phyloP scores from a whole-genome alignment of 1,140 invertebrate genomes.

The Ganaspis sp. region DNA sequence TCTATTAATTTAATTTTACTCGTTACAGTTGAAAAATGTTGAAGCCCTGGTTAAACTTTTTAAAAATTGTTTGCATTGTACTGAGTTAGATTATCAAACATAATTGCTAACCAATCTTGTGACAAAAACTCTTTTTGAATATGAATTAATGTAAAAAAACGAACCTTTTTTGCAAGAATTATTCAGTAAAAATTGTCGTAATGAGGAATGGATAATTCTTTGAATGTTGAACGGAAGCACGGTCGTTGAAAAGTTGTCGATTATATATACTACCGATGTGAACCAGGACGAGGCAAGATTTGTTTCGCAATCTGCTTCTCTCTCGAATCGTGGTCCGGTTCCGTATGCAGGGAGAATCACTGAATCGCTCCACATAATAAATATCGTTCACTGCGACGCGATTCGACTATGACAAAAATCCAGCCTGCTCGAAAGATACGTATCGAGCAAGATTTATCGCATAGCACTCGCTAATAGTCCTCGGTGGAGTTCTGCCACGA shows the following conservation, averaged over 20 bases:
- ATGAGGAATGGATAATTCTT: neutral
- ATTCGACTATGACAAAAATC: constrained; percentile 16
- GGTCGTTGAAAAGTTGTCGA: neutral
- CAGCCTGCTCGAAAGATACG: constrained; percentile 12
- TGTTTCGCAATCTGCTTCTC: constrained; percentile 11
- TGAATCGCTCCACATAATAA: constrained; percentile 20
- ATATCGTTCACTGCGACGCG: constrained; percentile 4
- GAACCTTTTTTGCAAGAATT: no score
- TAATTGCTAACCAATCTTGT: no score
- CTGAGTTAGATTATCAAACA: no score
- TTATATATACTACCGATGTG: neutral
- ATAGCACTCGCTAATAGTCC: constrained; percentile 7
- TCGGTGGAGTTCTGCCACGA: neutral
- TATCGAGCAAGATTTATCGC: constrained; percentile 21
- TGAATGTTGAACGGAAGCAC: neutral
- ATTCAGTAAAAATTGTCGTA: neutral
- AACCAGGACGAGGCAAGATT: constrained; percentile 1
- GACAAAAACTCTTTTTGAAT: no score
- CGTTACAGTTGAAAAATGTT: no score
- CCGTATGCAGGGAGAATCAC: neutral
- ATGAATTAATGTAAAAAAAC: neutral
- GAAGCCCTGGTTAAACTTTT: no score
- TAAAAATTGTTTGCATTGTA: no score
- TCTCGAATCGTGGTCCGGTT: neutral
- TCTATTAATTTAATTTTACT: no score